Evolutionary conservation across 2,888 invertebrate genomes (phyloP).

Genomic region (Linyphia triangularis): DNA sequence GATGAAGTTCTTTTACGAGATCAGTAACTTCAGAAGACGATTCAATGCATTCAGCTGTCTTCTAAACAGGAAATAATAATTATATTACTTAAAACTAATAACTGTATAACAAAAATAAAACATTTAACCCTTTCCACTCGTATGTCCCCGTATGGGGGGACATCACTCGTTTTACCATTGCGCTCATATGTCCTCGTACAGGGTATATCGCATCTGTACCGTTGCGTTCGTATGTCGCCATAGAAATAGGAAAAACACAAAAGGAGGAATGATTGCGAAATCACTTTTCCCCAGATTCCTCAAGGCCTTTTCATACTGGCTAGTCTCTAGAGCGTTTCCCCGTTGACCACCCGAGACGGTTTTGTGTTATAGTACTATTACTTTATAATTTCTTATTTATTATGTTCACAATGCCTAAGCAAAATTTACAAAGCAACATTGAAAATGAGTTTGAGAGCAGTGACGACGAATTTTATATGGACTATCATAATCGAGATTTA

Average conservation of each 20-base stretch:
- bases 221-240: too few relatives aligned
- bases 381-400: neutral
- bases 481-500: neutral
- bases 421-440: neutral
- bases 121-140: neutral
- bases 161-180: too few relatives aligned
- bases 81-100: neutral
- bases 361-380: too few relatives aligned
- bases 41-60: neutral
- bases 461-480: neutral
- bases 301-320: too few relatives aligned
- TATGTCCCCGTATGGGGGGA: too few relatives aligned
- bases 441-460: neutral
- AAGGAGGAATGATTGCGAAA: too few relatives aligned
- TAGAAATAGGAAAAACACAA: too few relatives aligned
- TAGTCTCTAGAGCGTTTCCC: too few relatives aligned
- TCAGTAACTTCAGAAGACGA: neutral
- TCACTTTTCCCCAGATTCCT: too few relatives aligned
- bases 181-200: too few relatives aligned
- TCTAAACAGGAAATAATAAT: neutral
- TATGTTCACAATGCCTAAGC: conserved; percentile 1
- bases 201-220: too few relatives aligned
- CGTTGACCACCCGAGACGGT: too few relatives aligned
- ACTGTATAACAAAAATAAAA: neutral
- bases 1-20: conserved; percentile 16